These are phyloP conservation scores for Microcebus murinus DNA, from an alignment of 2,113 vertebrate species.

Conservation along the genomic window DNA sequence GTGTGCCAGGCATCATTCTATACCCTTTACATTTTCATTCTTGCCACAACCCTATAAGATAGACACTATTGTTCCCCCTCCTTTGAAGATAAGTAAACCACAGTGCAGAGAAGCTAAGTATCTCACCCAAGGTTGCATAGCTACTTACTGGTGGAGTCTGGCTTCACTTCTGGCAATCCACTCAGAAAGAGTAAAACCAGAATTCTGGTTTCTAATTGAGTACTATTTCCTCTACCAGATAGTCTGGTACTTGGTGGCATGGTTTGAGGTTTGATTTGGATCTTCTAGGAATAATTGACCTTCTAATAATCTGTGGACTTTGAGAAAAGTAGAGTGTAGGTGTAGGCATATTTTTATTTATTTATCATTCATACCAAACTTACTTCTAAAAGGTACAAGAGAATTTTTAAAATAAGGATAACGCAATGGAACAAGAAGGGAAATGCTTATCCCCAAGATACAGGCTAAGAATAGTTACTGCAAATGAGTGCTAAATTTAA, in stretches of 20 bases:
- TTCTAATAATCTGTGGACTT: neutral
- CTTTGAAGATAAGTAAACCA: neutral
- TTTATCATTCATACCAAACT: neutral
- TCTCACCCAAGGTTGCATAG: neutral
- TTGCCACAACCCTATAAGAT: neutral
- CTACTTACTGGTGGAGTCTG: neutral
- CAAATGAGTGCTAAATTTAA: constrained; percentile 21
- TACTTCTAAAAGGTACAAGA: neutral
- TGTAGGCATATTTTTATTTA: neutral
- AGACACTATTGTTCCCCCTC: neutral
- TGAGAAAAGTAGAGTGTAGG: neutral
- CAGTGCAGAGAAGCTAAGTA: neutral
- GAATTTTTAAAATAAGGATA: neutral
- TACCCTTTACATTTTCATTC: neutral
- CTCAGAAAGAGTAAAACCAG: neutral
- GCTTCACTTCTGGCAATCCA: neutral
- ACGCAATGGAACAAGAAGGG: neutral
- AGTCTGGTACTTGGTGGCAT: neutral
- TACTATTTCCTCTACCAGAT: neutral
- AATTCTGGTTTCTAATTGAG: neutral
- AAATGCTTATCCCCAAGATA: neutral
- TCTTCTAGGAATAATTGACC: constrained; percentile 1
- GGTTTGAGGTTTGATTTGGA: neutral
- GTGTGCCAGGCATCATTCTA: neutral
- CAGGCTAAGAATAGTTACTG: constrained; percentile 9